Percentiles rank a stretch among this genome's conserved stretches.
Conservation (phyloP, 2,113 vertebrate genomes). For the Fulica atra region DNA sequence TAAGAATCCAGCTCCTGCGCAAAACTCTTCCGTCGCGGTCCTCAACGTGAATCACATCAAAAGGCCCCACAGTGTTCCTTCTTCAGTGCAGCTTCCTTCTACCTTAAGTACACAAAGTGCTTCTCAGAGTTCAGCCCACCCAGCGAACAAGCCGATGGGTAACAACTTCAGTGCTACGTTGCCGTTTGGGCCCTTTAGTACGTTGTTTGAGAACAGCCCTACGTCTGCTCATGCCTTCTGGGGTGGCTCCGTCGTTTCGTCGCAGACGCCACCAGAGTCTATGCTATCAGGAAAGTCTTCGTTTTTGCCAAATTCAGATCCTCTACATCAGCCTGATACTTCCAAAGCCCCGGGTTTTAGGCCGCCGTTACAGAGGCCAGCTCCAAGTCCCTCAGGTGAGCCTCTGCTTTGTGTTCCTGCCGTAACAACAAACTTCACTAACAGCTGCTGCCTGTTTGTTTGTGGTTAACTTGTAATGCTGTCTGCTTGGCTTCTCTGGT, state of each 20-base stretch:
- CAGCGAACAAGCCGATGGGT: constrained; percentile 85
- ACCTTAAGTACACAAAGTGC: constrained; percentile 95
- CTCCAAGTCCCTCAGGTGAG: constrained; percentile 93
- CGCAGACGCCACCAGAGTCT: constrained; percentile 88
- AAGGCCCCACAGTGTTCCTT: constrained; percentile 85
- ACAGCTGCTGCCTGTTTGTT: too few relatives aligned
- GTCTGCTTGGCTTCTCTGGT: neutral
- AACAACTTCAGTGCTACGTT: constrained; percentile 90
- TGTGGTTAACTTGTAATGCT: accelerated
- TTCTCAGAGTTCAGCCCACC: constrained; percentile 91
- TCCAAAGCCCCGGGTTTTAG: constrained; percentile 98
- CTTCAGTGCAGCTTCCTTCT: constrained; percentile 89
- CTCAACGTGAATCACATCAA: constrained; percentile 81
- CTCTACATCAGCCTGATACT: constrained; percentile 90
- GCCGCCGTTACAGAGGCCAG: constrained; percentile 91
- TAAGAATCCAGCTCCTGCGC: constrained; percentile 81
- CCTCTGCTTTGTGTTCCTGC: accelerated
- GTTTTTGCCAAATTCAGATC: constrained; percentile 94
- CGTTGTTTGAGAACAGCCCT: constrained; percentile 92
- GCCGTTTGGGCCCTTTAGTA: constrained; percentile 94
- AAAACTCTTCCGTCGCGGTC: constrained; percentile 77
- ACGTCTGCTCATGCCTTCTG: constrained; percentile 94
- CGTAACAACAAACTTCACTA: too few relatives aligned
- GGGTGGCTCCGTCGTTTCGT: constrained; percentile 92
- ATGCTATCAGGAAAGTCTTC: constrained; percentile 84